Base-by-base conservation (phyloP, 2,797 vertebrate genomes). In the Pipistrellus nathusii region DNA sequence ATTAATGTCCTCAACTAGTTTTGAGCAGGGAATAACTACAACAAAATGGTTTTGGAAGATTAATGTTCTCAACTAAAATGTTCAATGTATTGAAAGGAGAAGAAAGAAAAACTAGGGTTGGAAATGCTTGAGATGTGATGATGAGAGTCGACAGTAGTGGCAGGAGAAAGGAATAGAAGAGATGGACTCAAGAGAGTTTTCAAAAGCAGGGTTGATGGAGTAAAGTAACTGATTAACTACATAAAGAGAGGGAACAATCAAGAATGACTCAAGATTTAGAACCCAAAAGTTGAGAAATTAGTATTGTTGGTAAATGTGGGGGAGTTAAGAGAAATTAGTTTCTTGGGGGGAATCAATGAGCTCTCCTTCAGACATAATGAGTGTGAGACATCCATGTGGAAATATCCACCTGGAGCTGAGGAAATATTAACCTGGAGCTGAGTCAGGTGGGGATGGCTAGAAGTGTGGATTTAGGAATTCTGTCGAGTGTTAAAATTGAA, bases 1-100 rank as follows among this genome's bases (percentile, higher is more conserved):
- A 80, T 57, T 90, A 87, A 66, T 85, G 76, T 87, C 87, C 32
- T 18, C 32, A 89, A 48, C 25, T 44, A 23, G 21, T 66, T 91
- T 69, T 66, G 41, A 89, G 25, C 46, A 80, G 20, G 23, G 32
- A 85, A 81, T 92, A 44, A 51, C 9, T 78, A 88, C 66, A 81
- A 88, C 38, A 77, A 80, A 92, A 87, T 76, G 20, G 62, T 87
- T 92, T 85, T 30, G 38, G 51, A 59, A 86, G 68, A 80, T 57
- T 90, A 87, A 66, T 85, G 76, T 87, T 84, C 32, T 18, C 32
- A 89, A 48, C 25, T 44, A 23, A 92, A 62, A 32, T 82, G 25
- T 69, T 87, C 17, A 90, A 20, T 55, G 64, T 53, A 20, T 48
- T 85, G 72, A 88, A 88, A 95, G 38, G 30, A 83, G 53, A 88